Evolutionary conservation across 1,140 invertebrate genomes (phyloP).

Genomic region (Neelides sp.): DNA sequence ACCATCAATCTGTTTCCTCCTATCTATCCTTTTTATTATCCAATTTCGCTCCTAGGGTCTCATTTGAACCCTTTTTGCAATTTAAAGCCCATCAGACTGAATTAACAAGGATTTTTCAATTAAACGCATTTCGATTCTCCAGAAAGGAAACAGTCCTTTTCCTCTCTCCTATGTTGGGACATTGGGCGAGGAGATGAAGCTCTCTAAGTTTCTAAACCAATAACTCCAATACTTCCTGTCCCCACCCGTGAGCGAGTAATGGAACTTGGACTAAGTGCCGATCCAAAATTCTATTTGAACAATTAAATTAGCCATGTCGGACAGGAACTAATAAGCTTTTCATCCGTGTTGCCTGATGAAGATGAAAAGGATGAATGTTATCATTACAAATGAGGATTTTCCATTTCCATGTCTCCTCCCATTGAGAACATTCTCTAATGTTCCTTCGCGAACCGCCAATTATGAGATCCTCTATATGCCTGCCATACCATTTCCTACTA

Average conservation of each 20-base stretch:
- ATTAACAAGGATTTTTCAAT: constrained; percentile 7
- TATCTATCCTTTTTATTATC: not conserved
- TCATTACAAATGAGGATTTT: not conserved
- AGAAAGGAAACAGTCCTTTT: too few species aligned
- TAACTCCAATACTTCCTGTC: too few species aligned
- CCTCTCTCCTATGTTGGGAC: too few species aligned
- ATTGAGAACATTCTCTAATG: not conserved
- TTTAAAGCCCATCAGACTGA: not conserved
- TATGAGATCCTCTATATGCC: not conserved
- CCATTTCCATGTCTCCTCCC: not conserved
- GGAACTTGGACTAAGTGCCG: too few species aligned
- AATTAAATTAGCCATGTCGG: constrained; percentile 12
- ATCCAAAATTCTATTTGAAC: too few species aligned
- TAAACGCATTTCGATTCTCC: too few species aligned
- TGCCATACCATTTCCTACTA: not conserved
- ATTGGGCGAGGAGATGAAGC: too few species aligned
- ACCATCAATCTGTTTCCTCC: not conserved
- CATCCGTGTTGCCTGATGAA: constrained; percentile 4
- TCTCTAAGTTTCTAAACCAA: too few species aligned
- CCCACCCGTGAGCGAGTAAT: too few species aligned
- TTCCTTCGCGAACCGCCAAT: too few species aligned
- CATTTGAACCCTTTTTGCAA: not conserved
- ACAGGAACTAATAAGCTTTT: constrained; percentile 7
- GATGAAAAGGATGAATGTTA: not conserved
- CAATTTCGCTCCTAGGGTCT: not conserved